These are phyloP conservation scores for Piaya cayana DNA, from an alignment of 2,113 vertebrate genomes.

Conservation along the genomic window DNA sequence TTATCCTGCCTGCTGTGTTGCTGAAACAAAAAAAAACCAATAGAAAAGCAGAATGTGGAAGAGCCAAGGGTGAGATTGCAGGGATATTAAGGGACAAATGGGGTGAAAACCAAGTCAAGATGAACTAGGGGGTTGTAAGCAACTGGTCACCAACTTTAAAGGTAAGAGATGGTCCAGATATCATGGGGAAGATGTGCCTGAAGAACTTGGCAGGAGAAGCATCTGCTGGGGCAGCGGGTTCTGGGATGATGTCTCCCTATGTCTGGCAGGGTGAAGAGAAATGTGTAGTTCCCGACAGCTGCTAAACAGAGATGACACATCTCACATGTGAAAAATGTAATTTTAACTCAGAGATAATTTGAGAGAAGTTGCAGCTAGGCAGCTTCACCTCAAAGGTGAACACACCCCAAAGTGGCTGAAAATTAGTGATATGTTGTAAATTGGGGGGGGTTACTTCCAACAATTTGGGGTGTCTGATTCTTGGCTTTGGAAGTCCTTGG, in stretches of 20 bases:
- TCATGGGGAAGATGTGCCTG: neutral
- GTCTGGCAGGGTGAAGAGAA: neutral
- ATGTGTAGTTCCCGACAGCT: accelerated
- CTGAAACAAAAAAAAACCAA: neutral
- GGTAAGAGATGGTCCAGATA: neutral
- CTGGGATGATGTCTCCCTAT: neutral
- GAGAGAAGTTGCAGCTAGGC: neutral
- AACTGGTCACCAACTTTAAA: neutral
- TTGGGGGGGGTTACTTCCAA: neutral
- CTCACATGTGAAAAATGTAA: neutral
- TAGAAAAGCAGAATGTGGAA: neutral
- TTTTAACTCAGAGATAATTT: neutral
- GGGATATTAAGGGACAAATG: neutral
- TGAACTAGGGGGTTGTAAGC: neutral
- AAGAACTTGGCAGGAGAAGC: neutral
- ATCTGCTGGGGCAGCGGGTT: neutral
- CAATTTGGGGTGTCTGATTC: neutral
- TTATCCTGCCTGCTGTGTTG: neutral
- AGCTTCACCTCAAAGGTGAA: neutral
- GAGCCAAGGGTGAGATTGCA: neutral
- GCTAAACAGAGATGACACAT: neutral
- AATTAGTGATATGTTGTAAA: neutral
- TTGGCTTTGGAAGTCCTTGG: neutral
- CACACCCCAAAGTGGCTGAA: neutral
- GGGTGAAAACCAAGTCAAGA: neutral